phyloP scores from a whole-genome alignment of 2,888 invertebrate genomes.

The Stictocephala bisonia region DNA sequence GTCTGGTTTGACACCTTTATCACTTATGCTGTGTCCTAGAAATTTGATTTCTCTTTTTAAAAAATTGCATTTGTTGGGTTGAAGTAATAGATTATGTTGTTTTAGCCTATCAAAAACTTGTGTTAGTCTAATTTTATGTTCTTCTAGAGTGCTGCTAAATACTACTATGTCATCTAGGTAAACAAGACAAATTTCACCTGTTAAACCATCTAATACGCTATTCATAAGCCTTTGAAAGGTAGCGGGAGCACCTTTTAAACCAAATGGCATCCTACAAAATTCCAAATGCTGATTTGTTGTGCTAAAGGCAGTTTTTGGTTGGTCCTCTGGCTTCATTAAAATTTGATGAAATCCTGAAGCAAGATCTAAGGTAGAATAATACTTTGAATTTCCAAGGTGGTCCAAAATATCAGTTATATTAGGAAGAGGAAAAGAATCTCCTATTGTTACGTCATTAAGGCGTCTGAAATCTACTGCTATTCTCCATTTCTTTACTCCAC shows the following conservation, averaged over 20 bases:
- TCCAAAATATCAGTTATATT: conserved; percentile 24
- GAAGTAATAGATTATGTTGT: background rate
- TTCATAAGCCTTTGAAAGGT: conserved; percentile 61
- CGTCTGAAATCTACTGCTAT: conserved; percentile 18
- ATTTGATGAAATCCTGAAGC: conserved; percentile 58
- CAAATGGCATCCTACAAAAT: conserved; percentile 61
- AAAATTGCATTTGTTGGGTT: conserved; percentile 2
- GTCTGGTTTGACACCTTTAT: conserved; percentile 19
- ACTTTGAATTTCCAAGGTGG: conserved; percentile 9
- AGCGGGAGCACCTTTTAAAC: conserved; percentile 58
- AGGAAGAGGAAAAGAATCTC: conserved; percentile 24
- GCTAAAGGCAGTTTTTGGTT: conserved; percentile 61
- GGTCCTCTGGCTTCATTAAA: conserved; percentile 56
- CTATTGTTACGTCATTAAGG: conserved; percentile 27
- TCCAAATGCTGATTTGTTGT: conserved; percentile 60
- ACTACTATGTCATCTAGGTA: conserved; percentile 44
- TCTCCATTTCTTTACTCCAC: conserved; percentile 9
- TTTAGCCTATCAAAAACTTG: conserved; percentile 26
- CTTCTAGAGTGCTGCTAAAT: conserved; percentile 5
- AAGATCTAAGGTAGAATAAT: conserved; percentile 33
- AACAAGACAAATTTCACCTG: conserved; percentile 31
- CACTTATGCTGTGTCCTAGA: conserved; percentile 8
- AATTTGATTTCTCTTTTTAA: background rate
- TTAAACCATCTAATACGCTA: conserved; percentile 55
- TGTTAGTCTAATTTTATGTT: background rate